These are phyloP conservation scores for Cyprinodon brontotheroides DNA, from an alignment of 2,113 vertebrate species.

Conservation along the genomic window DNA sequence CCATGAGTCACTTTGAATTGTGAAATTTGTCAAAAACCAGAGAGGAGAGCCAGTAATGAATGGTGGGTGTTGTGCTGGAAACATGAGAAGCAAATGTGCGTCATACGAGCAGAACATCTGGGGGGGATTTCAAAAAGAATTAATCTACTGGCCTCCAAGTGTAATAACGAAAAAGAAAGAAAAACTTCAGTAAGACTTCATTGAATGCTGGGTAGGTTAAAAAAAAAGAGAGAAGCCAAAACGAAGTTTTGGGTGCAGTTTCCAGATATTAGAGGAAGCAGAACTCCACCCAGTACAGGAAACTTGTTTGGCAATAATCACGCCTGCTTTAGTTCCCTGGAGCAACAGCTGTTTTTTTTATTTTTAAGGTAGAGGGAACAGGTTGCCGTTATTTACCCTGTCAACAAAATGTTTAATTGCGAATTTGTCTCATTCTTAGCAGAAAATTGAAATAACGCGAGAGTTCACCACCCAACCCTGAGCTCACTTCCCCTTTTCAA, in stretches of 20 bases:
- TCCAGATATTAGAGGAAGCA: conserved; percentile 17
- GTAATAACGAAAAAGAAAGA: not conserved
- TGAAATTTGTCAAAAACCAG: conserved; percentile 42
- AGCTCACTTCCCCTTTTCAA: conserved; percentile 32
- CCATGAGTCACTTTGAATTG: conserved; percentile 53
- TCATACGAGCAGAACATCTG: conserved; percentile 39
- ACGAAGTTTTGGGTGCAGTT: not conserved
- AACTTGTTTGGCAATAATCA: not conserved
- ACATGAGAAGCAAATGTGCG: conserved; percentile 37
- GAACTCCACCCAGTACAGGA: conserved; percentile 24
- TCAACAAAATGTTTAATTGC: not conserved
- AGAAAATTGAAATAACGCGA: conserved; percentile 16
- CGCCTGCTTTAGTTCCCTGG: conserved; percentile 6
- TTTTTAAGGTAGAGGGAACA: not conserved
- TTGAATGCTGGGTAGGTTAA: not conserved
- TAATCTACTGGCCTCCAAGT: conserved; percentile 24
- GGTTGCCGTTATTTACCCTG: not conserved
- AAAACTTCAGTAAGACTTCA: not conserved
- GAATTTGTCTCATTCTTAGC: not conserved
- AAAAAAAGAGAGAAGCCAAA: not conserved
- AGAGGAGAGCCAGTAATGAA: conserved; percentile 4
- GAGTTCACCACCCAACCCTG: not conserved
- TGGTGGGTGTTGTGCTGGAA: conserved; percentile 48
- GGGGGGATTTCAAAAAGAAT: conserved; percentile 17
- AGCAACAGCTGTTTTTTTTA: conserved; percentile 3